These are phyloP conservation scores for Parthenolecanium corni DNA, from an alignment of 2,888 invertebrate species.

Conservation along the genomic window DNA sequence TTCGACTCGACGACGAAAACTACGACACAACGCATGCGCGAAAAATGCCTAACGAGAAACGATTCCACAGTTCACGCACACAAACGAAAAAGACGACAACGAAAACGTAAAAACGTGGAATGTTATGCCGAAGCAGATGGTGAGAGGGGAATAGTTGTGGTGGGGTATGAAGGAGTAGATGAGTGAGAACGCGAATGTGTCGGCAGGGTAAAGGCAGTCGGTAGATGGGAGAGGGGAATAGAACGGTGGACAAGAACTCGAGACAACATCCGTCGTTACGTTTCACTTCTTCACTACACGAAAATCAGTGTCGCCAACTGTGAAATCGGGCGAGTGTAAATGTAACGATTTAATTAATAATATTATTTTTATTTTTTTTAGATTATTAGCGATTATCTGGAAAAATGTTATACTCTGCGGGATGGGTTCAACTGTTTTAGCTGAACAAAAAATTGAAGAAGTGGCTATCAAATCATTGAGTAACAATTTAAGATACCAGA, in stretches of 20 bases:
- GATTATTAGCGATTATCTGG: no score
- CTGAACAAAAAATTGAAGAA: no score
- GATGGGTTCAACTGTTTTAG: no score
- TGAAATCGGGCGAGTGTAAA: neutral
- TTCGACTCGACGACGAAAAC: no score
- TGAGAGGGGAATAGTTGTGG: neutral
- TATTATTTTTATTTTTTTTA: no score
- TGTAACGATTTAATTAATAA: no score
- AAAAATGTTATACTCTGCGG: no score
- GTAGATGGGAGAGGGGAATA: neutral
- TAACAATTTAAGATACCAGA: no score
- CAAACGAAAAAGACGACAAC: no score
- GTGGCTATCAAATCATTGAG: no score
- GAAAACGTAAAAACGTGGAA: neutral
- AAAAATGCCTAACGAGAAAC: neutral
- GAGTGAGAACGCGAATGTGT: no score
- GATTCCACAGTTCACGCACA: neutral
- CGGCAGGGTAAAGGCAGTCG: neutral
- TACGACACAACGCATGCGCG: constrained; percentile 13
- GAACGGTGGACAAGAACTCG: neutral
- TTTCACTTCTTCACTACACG: neutral
- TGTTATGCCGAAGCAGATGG: neutral
- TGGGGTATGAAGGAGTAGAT: neutral
- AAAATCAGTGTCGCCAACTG: neutral
- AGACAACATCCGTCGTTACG: constrained; percentile 19